Evolutionary conservation across 2,797 vertebrate species (phyloP), one percentile per base, ranked within the genome.

Genomic region (Galago senegalensis): DNA sequence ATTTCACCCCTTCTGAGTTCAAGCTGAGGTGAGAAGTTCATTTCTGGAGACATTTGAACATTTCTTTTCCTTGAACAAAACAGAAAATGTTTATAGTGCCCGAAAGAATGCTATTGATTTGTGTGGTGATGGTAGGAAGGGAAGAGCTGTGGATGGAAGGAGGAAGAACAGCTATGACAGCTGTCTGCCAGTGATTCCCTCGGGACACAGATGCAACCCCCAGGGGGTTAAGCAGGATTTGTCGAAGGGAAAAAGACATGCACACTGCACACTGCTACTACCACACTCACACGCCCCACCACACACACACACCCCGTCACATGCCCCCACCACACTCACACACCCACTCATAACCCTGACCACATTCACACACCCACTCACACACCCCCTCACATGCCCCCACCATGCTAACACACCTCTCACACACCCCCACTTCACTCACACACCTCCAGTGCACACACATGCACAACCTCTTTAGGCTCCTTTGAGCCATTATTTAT

Each of bases 11-110:
- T 61, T 2, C 37, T 14, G 43, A 83, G 23, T 61, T 94, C 11
- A 82, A 89, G 34, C 34, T 20, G 4, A 86, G 31, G 40, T 67
- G 82, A 81, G 61, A 83, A 79, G 18, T 34, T 85, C 29, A 75
- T 49, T 73, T 56, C 25, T 77, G 9, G n/a, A 77, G 49, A 80
- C 16, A 21, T 80, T 83, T 49, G 37, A 56, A 1, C 16, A 20
- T 34, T 11, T 63, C 16, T 12, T 81, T 46, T 60, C 5, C 73
- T 46, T n/a, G 37, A 67, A 65, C 31, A 46, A 46, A 46, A 16
- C 25, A 85, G 60, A n/a, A 60, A n/a, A 76, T 8, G 11, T 60
- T 85, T 91, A 60, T 16, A 3, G 12, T 27, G 7, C 8, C 81
- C 21, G 7, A 49, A 29, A 81, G 31, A 27, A 27, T 29, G 13